Evolutionary conservation across 2,888 invertebrate species (phyloP).

Genomic region (Epirrhoe alternata): DNA sequence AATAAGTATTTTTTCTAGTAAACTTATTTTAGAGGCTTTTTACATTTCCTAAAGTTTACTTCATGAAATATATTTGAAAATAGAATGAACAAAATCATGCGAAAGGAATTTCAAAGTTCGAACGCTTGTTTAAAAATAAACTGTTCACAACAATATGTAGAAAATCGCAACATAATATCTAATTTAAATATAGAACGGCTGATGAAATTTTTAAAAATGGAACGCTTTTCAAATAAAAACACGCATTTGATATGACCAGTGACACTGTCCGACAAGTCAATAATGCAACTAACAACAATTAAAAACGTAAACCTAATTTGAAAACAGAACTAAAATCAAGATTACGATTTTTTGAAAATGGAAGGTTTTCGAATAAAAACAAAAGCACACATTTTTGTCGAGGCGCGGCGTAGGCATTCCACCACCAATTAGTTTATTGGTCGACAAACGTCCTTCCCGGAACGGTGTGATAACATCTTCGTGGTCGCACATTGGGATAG

Average conservation of each 20-base stretch:
- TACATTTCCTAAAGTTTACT: no score
- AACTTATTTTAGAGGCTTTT: no score
- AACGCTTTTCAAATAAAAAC: no score
- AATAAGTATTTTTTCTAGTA: no score
- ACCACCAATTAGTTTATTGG: constrained; percentile 83
- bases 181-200: no score
- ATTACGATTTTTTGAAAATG: constrained; percentile 35
- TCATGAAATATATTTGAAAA: no score
- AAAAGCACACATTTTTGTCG: constrained; percentile 36
- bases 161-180: no score
- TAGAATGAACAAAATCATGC: no score
- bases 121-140: no score
- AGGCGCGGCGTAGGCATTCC: constrained; percentile 70
- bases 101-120: no score
- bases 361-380: constrained; percentile 36
- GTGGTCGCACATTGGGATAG: constrained; percentile 31
- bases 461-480: constrained; percentile 74
- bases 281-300: background rate
- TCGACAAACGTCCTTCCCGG: constrained; percentile 81
- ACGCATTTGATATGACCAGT: background rate
- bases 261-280: background rate
- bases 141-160: no score
- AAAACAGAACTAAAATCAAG: constrained; percentile 22
- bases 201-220: no score
- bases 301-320: constrained; percentile 4